Evolutionary conservation across 1,140 invertebrate genomes (phyloP), one percentile per base, ranked within the genome.

Genomic region (Ladona fulva): DNA sequence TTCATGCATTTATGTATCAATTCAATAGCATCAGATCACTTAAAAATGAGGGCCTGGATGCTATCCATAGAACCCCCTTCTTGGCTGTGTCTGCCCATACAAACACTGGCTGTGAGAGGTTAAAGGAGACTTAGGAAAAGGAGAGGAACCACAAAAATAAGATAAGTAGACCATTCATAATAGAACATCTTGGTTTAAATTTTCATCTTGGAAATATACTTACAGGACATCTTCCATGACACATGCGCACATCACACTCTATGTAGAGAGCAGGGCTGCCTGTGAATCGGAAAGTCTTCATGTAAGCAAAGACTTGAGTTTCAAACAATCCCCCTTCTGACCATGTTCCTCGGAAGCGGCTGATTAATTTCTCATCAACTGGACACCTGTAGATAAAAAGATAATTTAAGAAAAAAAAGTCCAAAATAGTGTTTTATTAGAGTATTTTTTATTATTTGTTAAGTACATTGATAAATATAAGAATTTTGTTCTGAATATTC

Each of bases 211-310:
- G 29, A 37, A 37, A 37, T 37, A 37, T 37, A 88, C 89, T 91
- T 87, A 97, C 95, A 79, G 94, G 94, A 88, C 95, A 97, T 81
- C 94, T 88, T 77, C 95, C 95, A 84, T 97, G 95, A 84, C 95
- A 97, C 95, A 97, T 97, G 78, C 95, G 87, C 42, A 97, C 95
- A 84, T 97, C 95, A 82, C 95, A 97, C 86, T 97, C 95, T 78
- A 97, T 95, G 85, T 97, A 97, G 0, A 97, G 87, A 6, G 95
- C 95, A 0, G 95, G 95, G 0, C 94, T 96, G 11, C 95, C 95
- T 0, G 95, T 97, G 84, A 97, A 97, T 79, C 95, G 89, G 85
- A 97, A 97, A 5, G 95, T 96, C 86, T 97, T 97, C 93, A 97
- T 95, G 82, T 97, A 97, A 0, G 95, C 95, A 83, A 94, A 97